A percentile compares a stretch with the other conserved stretches of the same genome.
Evolutionary conservation across 2,113 vertebrate genomes (phyloP).

Genomic region (Semnornis frantzii): DNA sequence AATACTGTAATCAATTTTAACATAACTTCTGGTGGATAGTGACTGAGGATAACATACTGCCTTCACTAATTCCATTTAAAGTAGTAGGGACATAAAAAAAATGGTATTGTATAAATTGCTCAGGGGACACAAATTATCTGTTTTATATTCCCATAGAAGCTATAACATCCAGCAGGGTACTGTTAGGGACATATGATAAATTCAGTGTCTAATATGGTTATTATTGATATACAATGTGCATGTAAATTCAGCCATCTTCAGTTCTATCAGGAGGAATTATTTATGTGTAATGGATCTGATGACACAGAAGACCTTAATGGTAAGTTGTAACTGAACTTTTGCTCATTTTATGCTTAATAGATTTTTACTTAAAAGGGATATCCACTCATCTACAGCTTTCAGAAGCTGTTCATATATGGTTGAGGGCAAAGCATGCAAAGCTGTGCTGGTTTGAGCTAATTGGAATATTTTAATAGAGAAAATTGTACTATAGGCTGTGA

Average conservation of each 20-base stretch:
- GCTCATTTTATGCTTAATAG: background rate
- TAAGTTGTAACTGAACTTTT: background rate
- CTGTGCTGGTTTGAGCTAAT: too few species aligned
- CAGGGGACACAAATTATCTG: slow-evolving; percentile 39
- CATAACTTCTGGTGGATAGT: slow-evolving; percentile 56
- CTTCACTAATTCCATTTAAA: slow-evolving; percentile 58
- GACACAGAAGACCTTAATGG: background rate
- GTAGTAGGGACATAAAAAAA: background rate
- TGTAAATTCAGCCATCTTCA: background rate
- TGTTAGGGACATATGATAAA: background rate
- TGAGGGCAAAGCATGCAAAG: background rate
- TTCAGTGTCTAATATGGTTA: background rate
- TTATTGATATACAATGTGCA: background rate
- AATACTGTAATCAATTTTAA: slow-evolving; percentile 72
- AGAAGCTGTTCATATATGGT: background rate
- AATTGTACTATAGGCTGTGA: too few species aligned
- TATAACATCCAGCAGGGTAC: background rate
- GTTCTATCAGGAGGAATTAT: background rate
- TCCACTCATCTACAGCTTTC: background rate
- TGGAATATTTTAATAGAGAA: too few species aligned
- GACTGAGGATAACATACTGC: slow-evolving; percentile 31
- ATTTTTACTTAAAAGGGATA: slow-evolving; percentile 16
- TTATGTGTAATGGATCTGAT: background rate
- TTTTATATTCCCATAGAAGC: slow-evolving; percentile 31
- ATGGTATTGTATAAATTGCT: slow-evolving; percentile 23